Percentiles rank a stretch among this genome's conserved stretches.
These are phyloP conservation scores for Lepisosteus oculatus DNA, from an alignment of 2,113 vertebrate species.

Conservation along the genomic window DNA sequence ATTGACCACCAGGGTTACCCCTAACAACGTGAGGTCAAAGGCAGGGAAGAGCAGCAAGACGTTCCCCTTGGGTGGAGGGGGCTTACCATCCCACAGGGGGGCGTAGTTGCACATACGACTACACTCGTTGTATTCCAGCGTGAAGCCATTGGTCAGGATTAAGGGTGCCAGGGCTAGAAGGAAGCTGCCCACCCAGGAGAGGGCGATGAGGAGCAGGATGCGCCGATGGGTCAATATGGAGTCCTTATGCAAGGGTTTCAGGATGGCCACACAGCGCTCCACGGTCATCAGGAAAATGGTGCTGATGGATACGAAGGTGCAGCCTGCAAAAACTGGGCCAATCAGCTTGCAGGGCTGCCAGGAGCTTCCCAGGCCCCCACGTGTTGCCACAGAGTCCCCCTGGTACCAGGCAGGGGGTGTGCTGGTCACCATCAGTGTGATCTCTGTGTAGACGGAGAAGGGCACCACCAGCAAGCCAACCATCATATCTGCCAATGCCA, in stretches of 20 bases:
- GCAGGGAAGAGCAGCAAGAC: slow-evolving; percentile 72
- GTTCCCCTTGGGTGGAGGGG: slow-evolving; percentile 48
- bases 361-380: slow-evolving; percentile 17
- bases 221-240: slow-evolving; percentile 64
- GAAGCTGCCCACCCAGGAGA: slow-evolving; percentile 71
- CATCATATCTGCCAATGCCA: slow-evolving; percentile 74
- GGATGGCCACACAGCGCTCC: slow-evolving; percentile 73
- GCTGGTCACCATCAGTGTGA: slow-evolving; percentile 62
- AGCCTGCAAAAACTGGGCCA: slow-evolving; percentile 73
- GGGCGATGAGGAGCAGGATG: slow-evolving; percentile 59
- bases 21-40: slow-evolving; percentile 71
- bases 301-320: slow-evolving; percentile 80
- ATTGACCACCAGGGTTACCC: slow-evolving; percentile 67
- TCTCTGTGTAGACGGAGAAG: slow-evolving; percentile 74
- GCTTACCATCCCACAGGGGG: slow-evolving; percentile 38
- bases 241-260: slow-evolving; percentile 72
- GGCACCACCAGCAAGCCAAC: slow-evolving; percentile 73
- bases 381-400: slow-evolving; percentile 25
- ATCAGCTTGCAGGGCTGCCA: slow-evolving; percentile 73
- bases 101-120: slow-evolving; percentile 78
- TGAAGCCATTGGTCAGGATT: slow-evolving; percentile 61
- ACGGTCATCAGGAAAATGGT: slow-evolving; percentile 78
- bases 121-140: slow-evolving; percentile 73
- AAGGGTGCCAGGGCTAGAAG: slow-evolving; percentile 64
- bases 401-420: slow-evolving; percentile 55